Conservation (phyloP, 2,888 invertebrate genomes). For the Noctua fimbriata region DNA sequence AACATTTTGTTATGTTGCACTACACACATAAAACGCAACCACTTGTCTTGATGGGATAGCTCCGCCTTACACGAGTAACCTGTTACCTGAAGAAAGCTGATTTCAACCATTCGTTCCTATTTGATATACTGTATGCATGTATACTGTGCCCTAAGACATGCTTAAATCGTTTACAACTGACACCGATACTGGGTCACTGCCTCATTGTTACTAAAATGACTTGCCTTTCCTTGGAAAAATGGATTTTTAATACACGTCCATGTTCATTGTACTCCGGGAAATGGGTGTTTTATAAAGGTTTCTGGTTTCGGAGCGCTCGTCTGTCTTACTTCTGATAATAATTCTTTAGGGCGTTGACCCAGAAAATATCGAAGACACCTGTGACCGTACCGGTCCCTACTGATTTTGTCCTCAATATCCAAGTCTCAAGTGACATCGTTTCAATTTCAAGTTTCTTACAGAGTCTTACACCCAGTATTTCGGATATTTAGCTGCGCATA, state of each 20-base stretch:
- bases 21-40: neutral
- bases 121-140: neutral
- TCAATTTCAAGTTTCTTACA: neutral
- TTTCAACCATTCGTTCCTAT: neutral
- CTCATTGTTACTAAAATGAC: constrained; percentile 42
- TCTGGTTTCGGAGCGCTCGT: neutral
- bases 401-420: neutral
- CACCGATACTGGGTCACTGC: constrained; percentile 44
- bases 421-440: neutral
- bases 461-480: neutral
- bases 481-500: neutral
- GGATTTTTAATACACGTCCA: constrained; percentile 23
- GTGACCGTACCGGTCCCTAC: neutral
- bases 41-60: neutral
- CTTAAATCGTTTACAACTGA: constrained; percentile 36
- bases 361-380: neutral
- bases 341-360: neutral
- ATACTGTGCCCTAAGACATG: constrained; percentile 34
- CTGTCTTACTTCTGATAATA: neutral
- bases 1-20: neutral
- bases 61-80: neutral
- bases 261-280: constrained; percentile 35
- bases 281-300: constrained; percentile 6
- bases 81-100: neutral
- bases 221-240: constrained; percentile 34